Evolutionary conservation across 2,113 vertebrate species (phyloP).

Genomic region (Sinocyclocheilus maitianheensis): DNA sequence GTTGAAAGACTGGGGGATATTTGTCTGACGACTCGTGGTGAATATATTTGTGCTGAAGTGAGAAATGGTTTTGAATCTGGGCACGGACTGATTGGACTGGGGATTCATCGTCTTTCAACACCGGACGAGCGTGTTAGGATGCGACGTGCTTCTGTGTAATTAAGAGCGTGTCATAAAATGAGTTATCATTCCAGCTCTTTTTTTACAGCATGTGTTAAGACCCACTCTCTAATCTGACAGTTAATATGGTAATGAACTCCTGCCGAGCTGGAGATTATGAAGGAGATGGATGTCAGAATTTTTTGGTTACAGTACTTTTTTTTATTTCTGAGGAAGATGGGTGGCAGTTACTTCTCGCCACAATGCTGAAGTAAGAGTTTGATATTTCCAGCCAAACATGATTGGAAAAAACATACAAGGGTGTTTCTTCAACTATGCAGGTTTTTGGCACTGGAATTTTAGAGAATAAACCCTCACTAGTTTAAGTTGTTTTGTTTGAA

Average conservation of each 20-base stretch:
- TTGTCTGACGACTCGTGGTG: slow-evolving; percentile 37
- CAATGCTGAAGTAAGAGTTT: background rate
- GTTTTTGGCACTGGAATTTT: background rate
- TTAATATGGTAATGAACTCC: slow-evolving; percentile 80
- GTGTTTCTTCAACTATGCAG: background rate
- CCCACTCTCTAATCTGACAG: slow-evolving; percentile 73
- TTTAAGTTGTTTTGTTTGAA: background rate
- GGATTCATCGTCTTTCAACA: slow-evolving; percentile 49
- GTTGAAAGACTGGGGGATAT: slow-evolving; percentile 28
- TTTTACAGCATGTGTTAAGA: slow-evolving; percentile 50
- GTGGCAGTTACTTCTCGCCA: background rate
- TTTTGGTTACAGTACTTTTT: slow-evolving; percentile 35
- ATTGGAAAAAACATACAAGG: background rate
- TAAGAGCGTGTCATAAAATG: slow-evolving; percentile 57
- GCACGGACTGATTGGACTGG: slow-evolving; percentile 31
- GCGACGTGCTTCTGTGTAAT: slow-evolving; percentile 53
- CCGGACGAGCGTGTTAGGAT: slow-evolving; percentile 20
- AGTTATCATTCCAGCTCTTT: slow-evolving; percentile 55
- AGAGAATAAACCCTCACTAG: background rate
- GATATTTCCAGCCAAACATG: background rate
- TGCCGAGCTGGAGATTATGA: slow-evolving; percentile 64
- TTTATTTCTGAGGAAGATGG: slow-evolving; percentile 1
- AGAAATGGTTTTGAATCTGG: slow-evolving; percentile 41
- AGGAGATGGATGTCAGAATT: slow-evolving; percentile 38
- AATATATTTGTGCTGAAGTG: slow-evolving; percentile 44